Conservation (phyloP, 2,113 vertebrate species). For the Arizona elegans region DNA sequence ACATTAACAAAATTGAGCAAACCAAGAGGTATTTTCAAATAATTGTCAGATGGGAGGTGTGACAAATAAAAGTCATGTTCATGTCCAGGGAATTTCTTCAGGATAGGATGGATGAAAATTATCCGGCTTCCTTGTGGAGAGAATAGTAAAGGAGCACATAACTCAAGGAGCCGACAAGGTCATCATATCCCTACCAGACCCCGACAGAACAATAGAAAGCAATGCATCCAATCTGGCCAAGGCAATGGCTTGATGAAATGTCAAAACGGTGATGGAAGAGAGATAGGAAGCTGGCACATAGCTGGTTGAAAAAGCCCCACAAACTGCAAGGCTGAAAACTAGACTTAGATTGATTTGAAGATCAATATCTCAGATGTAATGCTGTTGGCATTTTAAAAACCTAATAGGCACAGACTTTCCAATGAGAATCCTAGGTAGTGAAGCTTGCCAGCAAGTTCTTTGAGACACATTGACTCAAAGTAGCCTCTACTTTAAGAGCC, state of each 20-base stretch:
- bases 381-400: not conserved
- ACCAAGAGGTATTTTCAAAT: not conserved
- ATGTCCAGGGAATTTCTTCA: not conserved
- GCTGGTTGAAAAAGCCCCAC: not conserved
- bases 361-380: not conserved
- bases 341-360: not conserved
- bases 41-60: not conserved
- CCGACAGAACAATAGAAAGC: not conserved
- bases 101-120: not conserved
- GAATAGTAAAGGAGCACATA: not conserved
- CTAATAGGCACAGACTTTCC: not conserved
- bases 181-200: not conserved
- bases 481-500: not conserved
- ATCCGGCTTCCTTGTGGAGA: not conserved
- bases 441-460: not conserved
- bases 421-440: not conserved
- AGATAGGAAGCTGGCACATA: not conserved
- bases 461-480: not conserved
- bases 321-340: not conserved
- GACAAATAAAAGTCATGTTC: not conserved
- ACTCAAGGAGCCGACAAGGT: not conserved
- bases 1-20: not conserved
- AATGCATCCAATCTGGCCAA: not conserved
- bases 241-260: not conserved
- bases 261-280: not conserved